Evolutionary conservation across 2,797 vertebrate genomes (phyloP).

Genomic region (Poeciliopsis turneri): DNA sequence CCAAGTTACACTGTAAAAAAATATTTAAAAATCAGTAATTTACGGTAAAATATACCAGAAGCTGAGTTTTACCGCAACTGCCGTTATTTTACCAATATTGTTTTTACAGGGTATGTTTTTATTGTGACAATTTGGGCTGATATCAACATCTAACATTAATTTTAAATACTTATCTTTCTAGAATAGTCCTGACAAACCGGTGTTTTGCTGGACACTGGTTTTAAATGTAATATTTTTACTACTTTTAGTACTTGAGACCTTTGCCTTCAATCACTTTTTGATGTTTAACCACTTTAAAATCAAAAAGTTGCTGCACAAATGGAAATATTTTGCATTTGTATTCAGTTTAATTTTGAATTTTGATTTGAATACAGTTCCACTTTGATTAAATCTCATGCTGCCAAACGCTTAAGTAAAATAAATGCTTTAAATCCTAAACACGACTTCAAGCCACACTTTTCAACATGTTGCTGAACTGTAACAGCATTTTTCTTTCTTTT

Average conservation of each 20-base stretch:
- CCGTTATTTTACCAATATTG: no score
- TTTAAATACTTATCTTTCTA: neutral
- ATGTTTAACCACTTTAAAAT: neutral
- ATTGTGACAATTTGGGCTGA: neutral
- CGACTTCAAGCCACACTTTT: slow-evolving; percentile 3
- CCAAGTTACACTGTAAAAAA: neutral
- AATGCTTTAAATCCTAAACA: neutral
- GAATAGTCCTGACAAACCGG: neutral
- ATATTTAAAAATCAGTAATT: no score
- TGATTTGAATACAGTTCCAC: neutral
- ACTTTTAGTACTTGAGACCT: neutral
- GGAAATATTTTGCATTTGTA: neutral
- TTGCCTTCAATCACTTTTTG: neutral
- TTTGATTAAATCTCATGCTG: neutral
- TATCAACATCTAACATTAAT: neutral
- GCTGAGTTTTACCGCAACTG: no score
- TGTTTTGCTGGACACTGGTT: neutral
- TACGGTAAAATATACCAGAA: no score
- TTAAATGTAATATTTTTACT: neutral
- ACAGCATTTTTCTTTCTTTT: neutral
- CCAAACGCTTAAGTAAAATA: neutral
- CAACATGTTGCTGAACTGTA: neutral
- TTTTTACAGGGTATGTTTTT: neutral
- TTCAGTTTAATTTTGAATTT: neutral
- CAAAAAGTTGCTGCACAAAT: neutral